Evolutionary conservation across 2,113 vertebrate genomes (phyloP), one percentile per base, ranked within the genome.

Genomic region (Takifugu flavidus): DNA sequence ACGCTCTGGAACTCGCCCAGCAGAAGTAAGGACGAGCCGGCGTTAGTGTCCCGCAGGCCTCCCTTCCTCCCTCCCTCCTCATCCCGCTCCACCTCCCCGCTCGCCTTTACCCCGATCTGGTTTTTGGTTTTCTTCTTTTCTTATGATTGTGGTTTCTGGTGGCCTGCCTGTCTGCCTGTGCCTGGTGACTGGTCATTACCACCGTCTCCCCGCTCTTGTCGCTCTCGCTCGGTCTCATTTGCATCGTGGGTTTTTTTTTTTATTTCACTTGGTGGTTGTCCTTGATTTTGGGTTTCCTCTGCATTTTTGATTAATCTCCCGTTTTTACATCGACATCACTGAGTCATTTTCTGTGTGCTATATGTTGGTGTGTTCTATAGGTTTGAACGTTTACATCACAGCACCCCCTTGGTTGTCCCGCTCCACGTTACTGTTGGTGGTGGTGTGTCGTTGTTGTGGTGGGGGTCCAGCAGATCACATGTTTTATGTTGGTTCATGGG

Each of bases 1-100:
- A 96, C 95, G 72, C 94, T 98, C 86, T 98, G 96, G 96, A 99
- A 95, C 92, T 96, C 95, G 84, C 95, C 95, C 92, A 95, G 91
- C 94, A 94, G 94, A 97, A 97, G 95, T 98, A 99, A 96, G 96
- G 91, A 82, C 77, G 82, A 85, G 59, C 82, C 73, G 75, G 55
- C 75, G 70, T 88, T 86, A 77, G 28, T 85, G 84, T 87, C 79
- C 73, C 64, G 25, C 85, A 82, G 86, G 84, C 28, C 3, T 74
- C 65, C 59, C 28, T 3, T 72, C 67, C 59, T 27, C 56, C 61
- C 13, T 51, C 71, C 83, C 82, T 73, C 73, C 81, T n/a, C 45
- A 46, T n/a, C 78, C 28, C 1, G 20, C 20, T 45, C 54, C 59
- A 29, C 62, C 66, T 39, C 1, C 52, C 53, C 27, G 34, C 26